phyloP scores from a whole-genome alignment of 1,140 invertebrate species.

The Nephotettix cincticeps region DNA sequence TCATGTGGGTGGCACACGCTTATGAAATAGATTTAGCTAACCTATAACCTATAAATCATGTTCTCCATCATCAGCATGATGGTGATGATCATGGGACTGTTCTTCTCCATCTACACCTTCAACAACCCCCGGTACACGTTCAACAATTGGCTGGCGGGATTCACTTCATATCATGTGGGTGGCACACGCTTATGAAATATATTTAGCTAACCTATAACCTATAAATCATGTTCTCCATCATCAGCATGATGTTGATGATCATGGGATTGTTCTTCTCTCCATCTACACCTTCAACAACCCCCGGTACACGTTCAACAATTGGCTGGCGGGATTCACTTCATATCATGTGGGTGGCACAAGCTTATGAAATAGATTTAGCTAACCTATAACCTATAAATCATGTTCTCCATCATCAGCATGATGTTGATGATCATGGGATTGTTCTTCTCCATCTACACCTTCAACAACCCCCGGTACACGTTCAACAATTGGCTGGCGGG shows the following conservation, averaged over 20 bases:
- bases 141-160: constrained; percentile 79
- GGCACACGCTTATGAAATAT: background rate
- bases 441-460: constrained; percentile 81
- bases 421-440: constrained; percentile 79
- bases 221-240: constrained; percentile 84
- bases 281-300: constrained; percentile 84
- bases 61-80: constrained; percentile 81
- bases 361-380: no score
- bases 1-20: constrained; percentile 73
- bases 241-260: constrained; percentile 74
- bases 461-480: constrained; percentile 83
- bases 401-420: constrained; percentile 80
- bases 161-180: constrained; percentile 77
- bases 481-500: constrained; percentile 80
- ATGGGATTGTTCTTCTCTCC: constrained; percentile 80
- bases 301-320: constrained; percentile 87
- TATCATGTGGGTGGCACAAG: no score
- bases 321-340: constrained; percentile 80
- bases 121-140: constrained; percentile 85
- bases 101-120: constrained; percentile 84
- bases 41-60: no score
- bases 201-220: no score
- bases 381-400: no score
- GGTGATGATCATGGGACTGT: constrained; percentile 76
- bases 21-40: no score